Base-by-base conservation (phyloP, 1,140 invertebrate species). In the Sarcophaga peregrina region DNA sequence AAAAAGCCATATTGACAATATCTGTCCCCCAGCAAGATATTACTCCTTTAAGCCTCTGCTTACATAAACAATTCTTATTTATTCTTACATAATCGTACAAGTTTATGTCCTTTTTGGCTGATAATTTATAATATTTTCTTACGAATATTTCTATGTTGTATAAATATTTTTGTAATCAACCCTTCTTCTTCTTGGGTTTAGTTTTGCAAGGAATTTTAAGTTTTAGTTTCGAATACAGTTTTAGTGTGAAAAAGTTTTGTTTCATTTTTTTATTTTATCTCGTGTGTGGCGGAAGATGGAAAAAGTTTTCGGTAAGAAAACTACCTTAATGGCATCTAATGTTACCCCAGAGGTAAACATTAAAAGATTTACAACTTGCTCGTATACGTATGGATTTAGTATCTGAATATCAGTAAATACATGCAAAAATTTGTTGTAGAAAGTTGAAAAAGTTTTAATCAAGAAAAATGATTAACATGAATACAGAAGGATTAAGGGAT, bases 331-430 rank as follows among this genome's bases (percentile, higher is more conserved):
- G 17, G 62, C n/a, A 25, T 68, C n/a, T 68, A 68, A 68, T 68
- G 17, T 68, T 68, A 20, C 62, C 62, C 62, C 62, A 68, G 62
- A 68, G 62, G 62, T 68, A 68, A 37, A 37, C 1, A 37, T 37
- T 37, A 37, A 68, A 68, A 68, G 58, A 68, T 68, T 25, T 68
- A 68, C 58, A 68, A 25, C 1, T 68, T 68, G 8, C 25, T 37
- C 25, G 25, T 4, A 37, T 68, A 20, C 17, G 88, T 87, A 86
- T 82, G 87, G n/a, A n/a, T n/a, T n/a, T 88, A 87, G 25, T 4
- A 37, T 37, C 1, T 37, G 25, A 37, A 37, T 37, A 37, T 37
- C 25, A 37, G 50, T 52, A 52, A 5, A 52, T 10, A 52, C 13
- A 52, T 5, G 50, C 50, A 52, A 3, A 10, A 10, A 10, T 52